Conservation (phyloP, 2,797 vertebrate species). For the Pipistrellus pipistrellus region DNA sequence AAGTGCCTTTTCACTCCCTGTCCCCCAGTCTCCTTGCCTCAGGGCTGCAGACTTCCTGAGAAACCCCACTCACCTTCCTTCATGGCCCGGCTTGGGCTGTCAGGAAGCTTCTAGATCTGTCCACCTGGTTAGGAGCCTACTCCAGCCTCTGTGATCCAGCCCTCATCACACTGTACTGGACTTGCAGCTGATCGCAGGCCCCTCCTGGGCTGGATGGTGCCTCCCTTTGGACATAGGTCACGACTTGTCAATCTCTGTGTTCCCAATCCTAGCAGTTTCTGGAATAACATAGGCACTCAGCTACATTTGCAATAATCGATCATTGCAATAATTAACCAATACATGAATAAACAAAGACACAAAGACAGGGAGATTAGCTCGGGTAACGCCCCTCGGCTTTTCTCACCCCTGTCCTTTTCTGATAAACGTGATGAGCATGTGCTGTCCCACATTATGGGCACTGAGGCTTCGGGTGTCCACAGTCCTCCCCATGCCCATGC, state of each 20-base stretch:
- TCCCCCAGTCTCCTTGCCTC: not conserved
- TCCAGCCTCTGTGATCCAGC: fast-evolving
- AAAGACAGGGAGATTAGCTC: fast-evolving
- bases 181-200: too few relatives aligned
- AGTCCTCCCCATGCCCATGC: fast-evolving
- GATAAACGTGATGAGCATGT: fast-evolving
- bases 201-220: fast-evolving
- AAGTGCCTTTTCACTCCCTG: too few relatives aligned
- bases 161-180: fast-evolving
- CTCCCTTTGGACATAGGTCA: fast-evolving
- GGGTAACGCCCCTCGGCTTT: too few relatives aligned
- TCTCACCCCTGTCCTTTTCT: not conserved
- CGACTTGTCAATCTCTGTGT: not conserved
- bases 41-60: not conserved
- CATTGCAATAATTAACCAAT: too few relatives aligned
- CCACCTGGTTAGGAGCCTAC: not conserved
- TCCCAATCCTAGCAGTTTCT: not conserved
- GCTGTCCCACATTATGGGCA: fast-evolving
- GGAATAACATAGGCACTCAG: not conserved
- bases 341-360: not conserved
- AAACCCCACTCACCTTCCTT: fast-evolving
- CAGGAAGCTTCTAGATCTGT: not conserved
- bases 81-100: too few relatives aligned
- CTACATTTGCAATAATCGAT: too few relatives aligned
- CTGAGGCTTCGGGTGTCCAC: fast-evolving